Conservation (phyloP, 2,797 vertebrate genomes). For the Siniperca obscura region DNA sequence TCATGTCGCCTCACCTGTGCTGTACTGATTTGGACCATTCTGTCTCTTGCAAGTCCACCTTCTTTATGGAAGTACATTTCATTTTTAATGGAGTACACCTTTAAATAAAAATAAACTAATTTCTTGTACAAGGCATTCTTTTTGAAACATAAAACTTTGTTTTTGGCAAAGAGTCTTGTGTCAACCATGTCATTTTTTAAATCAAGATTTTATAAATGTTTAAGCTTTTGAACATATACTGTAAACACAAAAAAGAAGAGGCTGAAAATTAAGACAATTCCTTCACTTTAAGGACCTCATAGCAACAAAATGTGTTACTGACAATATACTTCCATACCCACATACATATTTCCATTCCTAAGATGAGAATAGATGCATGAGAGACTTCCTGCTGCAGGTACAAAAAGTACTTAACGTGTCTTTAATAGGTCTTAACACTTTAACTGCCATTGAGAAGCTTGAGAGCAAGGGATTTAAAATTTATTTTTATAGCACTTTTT, state of each 20-base stretch:
- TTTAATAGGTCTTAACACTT: neutral
- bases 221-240: neutral
- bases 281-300: neutral
- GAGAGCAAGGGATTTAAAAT: neutral
- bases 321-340: neutral
- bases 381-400: too few relatives aligned
- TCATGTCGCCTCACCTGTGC: neutral
- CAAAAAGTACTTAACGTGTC: neutral
- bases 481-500: too few relatives aligned
- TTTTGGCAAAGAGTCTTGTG: too few relatives aligned
- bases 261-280: neutral
- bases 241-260: neutral
- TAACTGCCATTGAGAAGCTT: neutral
- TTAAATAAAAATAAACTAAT: neutral
- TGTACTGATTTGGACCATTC: neutral
- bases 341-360: neutral
- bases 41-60: neutral
- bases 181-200: too few relatives aligned
- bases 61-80: neutral
- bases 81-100: neutral
- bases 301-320: neutral
- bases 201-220: neutral
- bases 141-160: neutral
- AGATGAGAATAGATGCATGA: neutral
- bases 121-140: neutral